phyloP scores from a whole-genome alignment of 2,797 vertebrate genomes.

The Prionace glauca region DNA sequence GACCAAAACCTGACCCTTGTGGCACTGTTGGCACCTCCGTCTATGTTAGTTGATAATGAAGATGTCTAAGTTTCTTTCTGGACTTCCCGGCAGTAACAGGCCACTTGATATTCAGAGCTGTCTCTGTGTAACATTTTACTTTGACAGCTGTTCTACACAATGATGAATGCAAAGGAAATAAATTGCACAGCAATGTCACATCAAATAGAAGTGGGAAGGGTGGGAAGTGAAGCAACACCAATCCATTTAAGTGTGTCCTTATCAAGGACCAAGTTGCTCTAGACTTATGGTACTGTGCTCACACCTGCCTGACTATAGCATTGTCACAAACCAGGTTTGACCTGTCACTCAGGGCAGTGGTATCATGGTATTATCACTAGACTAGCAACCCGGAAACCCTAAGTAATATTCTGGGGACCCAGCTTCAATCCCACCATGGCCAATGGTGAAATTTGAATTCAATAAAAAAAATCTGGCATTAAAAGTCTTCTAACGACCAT shows the following conservation, averaged over 20 bases:
- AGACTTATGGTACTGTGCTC: neutral
- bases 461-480: no score
- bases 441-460: no score
- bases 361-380: no score
- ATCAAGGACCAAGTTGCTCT: neutral
- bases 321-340: neutral
- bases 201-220: neutral
- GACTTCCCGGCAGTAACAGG: neutral
- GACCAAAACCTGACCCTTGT: neutral
- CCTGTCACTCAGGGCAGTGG: neutral
- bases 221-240: neutral
- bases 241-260: neutral
- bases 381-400: no score
- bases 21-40: neutral
- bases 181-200: neutral
- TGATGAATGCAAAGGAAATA: conserved; percentile 12
- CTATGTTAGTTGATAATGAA: neutral
- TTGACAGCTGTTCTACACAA: conserved; percentile 6
- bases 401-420: no score
- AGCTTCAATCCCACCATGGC: no score
- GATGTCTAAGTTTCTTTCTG: neutral
- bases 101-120: neutral
- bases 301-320: neutral
- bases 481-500: no score
- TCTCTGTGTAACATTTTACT: no score